These are phyloP conservation scores for Polypterus senegalus DNA, from an alignment of 2,113 vertebrate genomes.

Conservation along the genomic window DNA sequence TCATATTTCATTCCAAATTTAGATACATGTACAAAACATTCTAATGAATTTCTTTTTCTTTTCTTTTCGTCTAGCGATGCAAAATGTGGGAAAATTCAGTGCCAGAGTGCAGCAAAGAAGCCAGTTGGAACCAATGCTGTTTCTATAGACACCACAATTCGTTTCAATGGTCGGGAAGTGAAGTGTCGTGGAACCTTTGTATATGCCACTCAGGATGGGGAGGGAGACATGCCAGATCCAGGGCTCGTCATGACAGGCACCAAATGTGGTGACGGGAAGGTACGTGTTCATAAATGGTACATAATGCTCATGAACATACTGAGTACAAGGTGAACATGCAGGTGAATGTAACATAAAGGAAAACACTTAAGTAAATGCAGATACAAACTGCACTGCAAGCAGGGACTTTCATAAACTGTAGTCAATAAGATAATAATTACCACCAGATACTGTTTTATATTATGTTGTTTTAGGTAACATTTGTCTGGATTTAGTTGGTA, in stretches of 20 bases:
- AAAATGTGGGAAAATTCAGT: slow-evolving; percentile 87
- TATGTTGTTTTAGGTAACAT: no score
- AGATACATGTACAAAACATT: no score
- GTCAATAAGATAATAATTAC: no score
- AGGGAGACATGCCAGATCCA: slow-evolving; percentile 64
- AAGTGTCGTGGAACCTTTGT: slow-evolving; percentile 71
- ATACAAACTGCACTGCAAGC: no score
- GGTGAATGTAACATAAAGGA: no score
- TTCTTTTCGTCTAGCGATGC: slow-evolving; percentile 55
- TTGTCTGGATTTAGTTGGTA: no score
- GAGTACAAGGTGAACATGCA: no score
- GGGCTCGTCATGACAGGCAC: slow-evolving; percentile 83
- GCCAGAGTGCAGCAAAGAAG: slow-evolving; percentile 71
- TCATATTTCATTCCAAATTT: no score
- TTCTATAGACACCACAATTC: slow-evolving; percentile 72
- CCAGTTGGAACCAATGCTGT: slow-evolving; percentile 64
- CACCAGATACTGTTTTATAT: no score
- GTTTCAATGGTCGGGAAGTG: slow-evolving; percentile 52
- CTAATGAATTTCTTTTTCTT: background rate
- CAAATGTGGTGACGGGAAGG: slow-evolving; percentile 79
- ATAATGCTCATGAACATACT: no score
- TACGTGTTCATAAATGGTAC: slow-evolving; percentile 27
- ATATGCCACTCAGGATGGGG: slow-evolving; percentile 62
- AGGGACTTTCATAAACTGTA: no score
- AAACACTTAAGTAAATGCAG: no score